Evolutionary conservation across 2,113 vertebrate species (phyloP), one percentile per base, ranked within the genome.

Genomic region (Abramis brama): DNA sequence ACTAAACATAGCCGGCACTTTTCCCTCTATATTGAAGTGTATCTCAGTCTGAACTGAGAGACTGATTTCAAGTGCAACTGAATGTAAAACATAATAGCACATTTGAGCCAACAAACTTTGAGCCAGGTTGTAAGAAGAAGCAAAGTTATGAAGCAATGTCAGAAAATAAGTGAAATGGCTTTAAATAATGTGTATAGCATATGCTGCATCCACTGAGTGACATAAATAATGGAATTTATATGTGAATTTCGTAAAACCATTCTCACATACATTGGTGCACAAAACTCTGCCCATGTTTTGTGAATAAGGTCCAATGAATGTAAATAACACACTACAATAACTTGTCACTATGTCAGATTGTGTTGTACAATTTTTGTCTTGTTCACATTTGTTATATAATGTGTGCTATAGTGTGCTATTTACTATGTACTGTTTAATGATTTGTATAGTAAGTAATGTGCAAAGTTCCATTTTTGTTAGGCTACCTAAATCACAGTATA

Each of bases 361-460:
- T 43, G 43, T 43, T 43, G 43, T 70, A 71, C 68, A 71, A 17
- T 52, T 50, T 30, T 9, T 39, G 33, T 79, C 19, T 43, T 39
- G 57, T 45, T 79, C 12, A 60, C 15, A 2, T 60, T 60, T 27
- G 25, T 23, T 45, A 10, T 81, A 27, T 64, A 1, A 45, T 12
- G 2, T 62, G 23, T 62, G 57, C 79, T 25, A 43, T 80, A 78
- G 0, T 60, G 33, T 62, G 33, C 7, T 43, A 43, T 78, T 33
- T 78, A 78, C n/a, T 19, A 52, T 77, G 45, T 30, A 2, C n/a
- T 80, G 33, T 43, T 62, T 36, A 47, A 11, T 11, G 50, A 17
- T 64, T 27, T 81, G 15, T 30, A 30, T 81, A 50, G 79, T 66
- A 47, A 43, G 64, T 47, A 12, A 81, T 64, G 15, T 66, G 39